Conservation (phyloP, 2,113 vertebrate species). For the Cryptotis parvus region DNA sequence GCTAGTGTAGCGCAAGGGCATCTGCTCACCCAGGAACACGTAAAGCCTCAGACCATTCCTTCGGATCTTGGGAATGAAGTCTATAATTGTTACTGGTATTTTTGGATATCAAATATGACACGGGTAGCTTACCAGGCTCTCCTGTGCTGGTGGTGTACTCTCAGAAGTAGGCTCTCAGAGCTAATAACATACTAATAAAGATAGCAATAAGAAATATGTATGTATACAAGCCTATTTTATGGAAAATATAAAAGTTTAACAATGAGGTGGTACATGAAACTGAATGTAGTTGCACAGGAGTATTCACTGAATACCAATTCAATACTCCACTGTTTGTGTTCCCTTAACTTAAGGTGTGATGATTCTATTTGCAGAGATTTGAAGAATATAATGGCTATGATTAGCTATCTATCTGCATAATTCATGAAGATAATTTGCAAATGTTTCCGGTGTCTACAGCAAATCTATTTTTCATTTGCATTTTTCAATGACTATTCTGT, state of each 20-base stretch:
- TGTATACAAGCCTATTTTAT: background rate
- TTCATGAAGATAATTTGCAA: conserved; percentile 69
- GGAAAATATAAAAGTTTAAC: background rate
- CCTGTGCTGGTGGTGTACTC: too few species aligned
- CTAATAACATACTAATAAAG: background rate
- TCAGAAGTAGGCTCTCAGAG: too few species aligned
- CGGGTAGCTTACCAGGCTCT: too few species aligned
- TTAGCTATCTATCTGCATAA: conserved; percentile 78
- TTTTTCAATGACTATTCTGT: conserved; percentile 52
- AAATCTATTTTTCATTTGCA: conserved; percentile 67
- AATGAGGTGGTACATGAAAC: conserved; percentile 42
- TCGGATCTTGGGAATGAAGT: too few species aligned
- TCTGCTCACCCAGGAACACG: too few species aligned
- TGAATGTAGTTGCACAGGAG: conserved; percentile 24
- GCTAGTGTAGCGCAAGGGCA: too few species aligned
- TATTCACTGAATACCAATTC: conserved; percentile 62
- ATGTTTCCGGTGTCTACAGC: conserved; percentile 63
- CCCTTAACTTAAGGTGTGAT: conserved; percentile 46
- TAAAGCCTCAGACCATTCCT: too few species aligned
- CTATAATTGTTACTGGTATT: too few species aligned
- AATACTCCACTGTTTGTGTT: conserved; percentile 64
- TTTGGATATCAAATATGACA: too few species aligned
- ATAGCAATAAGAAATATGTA: background rate
- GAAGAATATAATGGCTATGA: conserved; percentile 76
- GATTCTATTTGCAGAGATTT: conserved; percentile 69